A percentile compares a stretch with the other conserved stretches of the same genome.
phyloP scores from a whole-genome alignment of 2,113 vertebrate species.

The Athene noctua region DNA sequence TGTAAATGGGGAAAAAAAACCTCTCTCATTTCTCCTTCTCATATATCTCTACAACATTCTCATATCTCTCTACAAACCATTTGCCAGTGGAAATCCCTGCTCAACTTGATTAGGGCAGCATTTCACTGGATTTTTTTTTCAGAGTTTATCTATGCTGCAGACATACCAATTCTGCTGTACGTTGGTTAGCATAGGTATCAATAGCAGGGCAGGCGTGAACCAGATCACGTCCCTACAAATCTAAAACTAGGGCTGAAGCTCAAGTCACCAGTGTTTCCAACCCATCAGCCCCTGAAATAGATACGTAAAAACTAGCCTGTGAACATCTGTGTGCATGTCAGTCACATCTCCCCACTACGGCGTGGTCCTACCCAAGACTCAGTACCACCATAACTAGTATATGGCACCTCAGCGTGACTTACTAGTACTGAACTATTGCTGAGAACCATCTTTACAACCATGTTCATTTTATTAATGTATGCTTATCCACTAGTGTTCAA shows the following conservation, averaged over 20 bases:
- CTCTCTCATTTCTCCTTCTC: background rate
- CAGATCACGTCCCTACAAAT: background rate
- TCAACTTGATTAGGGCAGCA: background rate
- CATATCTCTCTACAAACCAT: background rate
- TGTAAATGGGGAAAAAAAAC: background rate
- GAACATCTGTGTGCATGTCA: background rate
- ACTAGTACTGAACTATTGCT: background rate
- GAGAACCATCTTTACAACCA: background rate
- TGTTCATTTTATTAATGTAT: background rate
- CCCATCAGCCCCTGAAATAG: background rate
- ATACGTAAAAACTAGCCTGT: background rate
- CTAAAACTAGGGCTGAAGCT: background rate
- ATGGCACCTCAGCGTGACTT: background rate
- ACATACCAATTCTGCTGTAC: background rate
- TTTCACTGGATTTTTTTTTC: background rate
- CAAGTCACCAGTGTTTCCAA: background rate
- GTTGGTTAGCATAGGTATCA: background rate
- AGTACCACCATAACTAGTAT: background rate
- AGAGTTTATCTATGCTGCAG: background rate
- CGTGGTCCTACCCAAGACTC: background rate
- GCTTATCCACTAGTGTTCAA: background rate
- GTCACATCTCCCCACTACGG: accelerated
- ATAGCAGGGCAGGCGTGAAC: background rate
- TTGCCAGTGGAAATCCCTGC: background rate
- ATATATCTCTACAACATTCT: no score